Base-by-base conservation (phyloP, 2,888 invertebrate genomes). In the Pristionchus fissidentatus region DNA sequence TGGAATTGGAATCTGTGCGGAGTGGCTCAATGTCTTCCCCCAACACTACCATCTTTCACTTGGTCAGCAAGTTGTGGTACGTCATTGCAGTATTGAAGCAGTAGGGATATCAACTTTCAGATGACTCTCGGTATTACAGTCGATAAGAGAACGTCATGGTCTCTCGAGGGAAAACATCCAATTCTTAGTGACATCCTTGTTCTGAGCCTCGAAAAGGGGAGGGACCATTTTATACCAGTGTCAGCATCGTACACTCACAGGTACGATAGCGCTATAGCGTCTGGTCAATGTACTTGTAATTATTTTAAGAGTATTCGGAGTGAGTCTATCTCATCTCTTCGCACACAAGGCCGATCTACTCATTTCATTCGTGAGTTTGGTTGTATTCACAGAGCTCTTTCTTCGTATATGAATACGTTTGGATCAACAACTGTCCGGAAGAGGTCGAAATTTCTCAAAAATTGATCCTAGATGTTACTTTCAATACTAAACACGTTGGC, bases 121-220 rank as follows among this genome's bases (percentile, higher is more conserved):
- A 87, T 99, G 86, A 95, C 95, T 89, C 94, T 99, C 3, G 96
- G 97, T 93, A 95, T 98, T 75, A 94, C 95, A 87, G 95, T 96
- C 41, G 96, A 96, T 93, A 95, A 96, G 90, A 94, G 94, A 88
- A 95, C 95, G 73, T 96, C 96, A 0, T 95, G 95, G 85, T 95
- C 95, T 90, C 94, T 98, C 90, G 96, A 97, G 93, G 95, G 95
- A 35, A 96, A 96, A 2, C 94, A 84, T 75, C 96, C 80, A 26
- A 73, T 95, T 90, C 93, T 97, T 52, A 96, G 97, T 90, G 98
- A 98, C 93, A 98, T 98, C 92, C 94, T 99, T 88, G 96, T 99
- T 35, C 94, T 99, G 85, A 97, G 98, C 93, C 95, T 99, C 78
- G 96, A 96, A 92, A 96, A 97, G 83, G 98, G 99, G 2, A 96